phyloP scores from a whole-genome alignment of 2,888 invertebrate genomes.

The Polydesmus complanatus region DNA sequence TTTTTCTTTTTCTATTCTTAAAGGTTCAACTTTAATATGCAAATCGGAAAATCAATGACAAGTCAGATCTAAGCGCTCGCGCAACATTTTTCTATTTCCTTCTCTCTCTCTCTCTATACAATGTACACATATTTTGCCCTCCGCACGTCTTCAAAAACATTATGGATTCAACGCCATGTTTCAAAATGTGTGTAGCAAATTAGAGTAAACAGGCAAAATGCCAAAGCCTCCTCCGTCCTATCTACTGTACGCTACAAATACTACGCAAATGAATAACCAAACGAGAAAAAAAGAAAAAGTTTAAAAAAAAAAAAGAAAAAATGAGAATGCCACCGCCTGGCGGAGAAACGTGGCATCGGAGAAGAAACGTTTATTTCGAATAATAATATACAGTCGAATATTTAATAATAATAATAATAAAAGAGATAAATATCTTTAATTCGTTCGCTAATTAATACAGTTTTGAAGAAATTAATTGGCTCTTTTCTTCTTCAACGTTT shows the following conservation, averaged over 20 bases:
- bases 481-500: too few relatives aligned
- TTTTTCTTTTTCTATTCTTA: too few relatives aligned
- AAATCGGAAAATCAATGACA: background rate
- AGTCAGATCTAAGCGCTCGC: background rate
- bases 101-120: background rate
- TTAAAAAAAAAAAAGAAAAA: background rate
- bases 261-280: too few relatives aligned
- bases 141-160: background rate
- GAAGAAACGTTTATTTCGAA: too few relatives aligned
- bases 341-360: background rate
- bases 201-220: background rate
- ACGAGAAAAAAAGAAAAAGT: background rate
- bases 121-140: too few relatives aligned
- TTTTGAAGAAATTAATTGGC: too few relatives aligned
- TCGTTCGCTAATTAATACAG: too few relatives aligned
- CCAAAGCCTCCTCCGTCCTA: background rate
- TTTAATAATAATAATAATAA: too few relatives aligned
- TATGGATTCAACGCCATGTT: background rate
- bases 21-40: background rate
- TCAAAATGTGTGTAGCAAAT: background rate
- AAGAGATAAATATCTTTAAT: too few relatives aligned
- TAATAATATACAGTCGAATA: too few relatives aligned
- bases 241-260: too few relatives aligned
- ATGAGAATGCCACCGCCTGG: background rate
- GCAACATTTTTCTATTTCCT: background rate